Evolutionary conservation across 92 coral and sea anemone genomes (phyloP).

Genomic region (Diadumene lineata): DNA sequence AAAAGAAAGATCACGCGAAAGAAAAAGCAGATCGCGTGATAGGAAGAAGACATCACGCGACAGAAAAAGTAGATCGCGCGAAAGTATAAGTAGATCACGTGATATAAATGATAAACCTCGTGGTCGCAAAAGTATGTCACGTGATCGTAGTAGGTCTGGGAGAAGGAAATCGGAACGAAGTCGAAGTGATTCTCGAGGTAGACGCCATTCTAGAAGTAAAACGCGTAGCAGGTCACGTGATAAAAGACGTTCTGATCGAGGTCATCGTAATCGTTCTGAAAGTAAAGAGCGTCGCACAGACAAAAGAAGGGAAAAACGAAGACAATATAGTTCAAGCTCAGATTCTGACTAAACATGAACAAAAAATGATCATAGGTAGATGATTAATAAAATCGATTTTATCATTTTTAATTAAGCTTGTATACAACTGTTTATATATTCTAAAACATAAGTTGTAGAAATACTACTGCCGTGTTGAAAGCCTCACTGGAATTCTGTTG

Average conservation of each 20-base stretch:
- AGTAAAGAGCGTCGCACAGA: slow-evolving; percentile 16
- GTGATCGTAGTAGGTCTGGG: slow-evolving; percentile 36
- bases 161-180: not conserved
- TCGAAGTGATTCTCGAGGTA: slow-evolving; percentile 17
- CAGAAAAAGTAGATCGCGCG: slow-evolving; percentile 18
- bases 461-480: too few species aligned
- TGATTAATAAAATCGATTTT: too few species aligned
- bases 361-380: not conserved
- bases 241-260: slow-evolving; percentile 28
- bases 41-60: slow-evolving; percentile 3
- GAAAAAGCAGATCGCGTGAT: slow-evolving; percentile 13
- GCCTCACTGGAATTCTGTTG: too few species aligned
- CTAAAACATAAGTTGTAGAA: too few species aligned
- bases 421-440: too few species aligned
- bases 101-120: slow-evolving; percentile 4
- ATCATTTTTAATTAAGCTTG: too few species aligned
- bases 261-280: slow-evolving; percentile 22
- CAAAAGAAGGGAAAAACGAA: slow-evolving; percentile 9
- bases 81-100: slow-evolving; percentile 16
- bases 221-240: slow-evolving; percentile 33
- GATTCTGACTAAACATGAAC: slow-evolving; percentile 4
- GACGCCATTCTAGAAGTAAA: slow-evolving; percentile 21
- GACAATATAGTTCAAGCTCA: slow-evolving; percentile 26
- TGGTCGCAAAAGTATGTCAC: slow-evolving; percentile 5
- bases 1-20: slow-evolving; percentile 11